Conservation (phyloP, 1,140 invertebrate species). For the Zaprionus capensis region DNA sequence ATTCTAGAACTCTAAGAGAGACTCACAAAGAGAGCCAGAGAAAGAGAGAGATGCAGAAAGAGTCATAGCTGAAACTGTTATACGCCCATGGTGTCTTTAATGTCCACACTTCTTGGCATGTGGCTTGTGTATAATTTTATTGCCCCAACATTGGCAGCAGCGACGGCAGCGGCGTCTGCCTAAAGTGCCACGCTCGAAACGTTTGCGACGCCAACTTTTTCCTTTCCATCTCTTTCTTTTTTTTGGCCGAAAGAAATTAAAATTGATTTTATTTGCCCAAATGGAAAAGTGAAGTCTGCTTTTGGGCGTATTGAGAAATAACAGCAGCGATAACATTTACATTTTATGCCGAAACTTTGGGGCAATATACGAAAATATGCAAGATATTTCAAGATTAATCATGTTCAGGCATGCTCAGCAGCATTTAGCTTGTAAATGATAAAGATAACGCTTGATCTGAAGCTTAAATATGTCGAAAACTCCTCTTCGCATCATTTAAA, state of each 20-base stretch:
- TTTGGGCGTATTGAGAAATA: conserved; percentile 11
- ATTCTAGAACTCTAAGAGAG: conserved; percentile 2
- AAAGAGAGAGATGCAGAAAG: neutral
- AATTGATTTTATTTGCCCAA: conserved; percentile 66
- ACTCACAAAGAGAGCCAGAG: neutral
- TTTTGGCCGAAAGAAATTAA: conserved; percentile 58
- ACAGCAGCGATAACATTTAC: conserved; percentile 19
- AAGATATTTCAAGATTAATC: conserved; percentile 6
- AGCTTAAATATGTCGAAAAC: neutral
- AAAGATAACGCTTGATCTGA: neutral
- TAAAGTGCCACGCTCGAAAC: conserved; percentile 53
- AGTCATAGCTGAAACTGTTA: conserved; percentile 48
- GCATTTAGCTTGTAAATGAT: neutral
- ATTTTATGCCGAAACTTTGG: conserved; percentile 2
- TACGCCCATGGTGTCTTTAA: conserved; percentile 30
- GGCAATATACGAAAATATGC: neutral
- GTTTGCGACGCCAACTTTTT: conserved; percentile 42
- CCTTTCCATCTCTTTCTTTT: conserved; percentile 1
- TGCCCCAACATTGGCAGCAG: conserved; percentile 39
- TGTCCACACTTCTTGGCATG: conserved; percentile 25
- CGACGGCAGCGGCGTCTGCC: conserved; percentile 27
- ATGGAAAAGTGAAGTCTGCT: conserved; percentile 15
- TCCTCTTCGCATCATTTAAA: neutral
- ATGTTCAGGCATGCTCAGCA: neutral
- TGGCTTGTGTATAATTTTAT: conserved; percentile 61